Evolutionary conservation across 2,888 invertebrate species (phyloP).

Genomic region (Spisula subtruncata): DNA sequence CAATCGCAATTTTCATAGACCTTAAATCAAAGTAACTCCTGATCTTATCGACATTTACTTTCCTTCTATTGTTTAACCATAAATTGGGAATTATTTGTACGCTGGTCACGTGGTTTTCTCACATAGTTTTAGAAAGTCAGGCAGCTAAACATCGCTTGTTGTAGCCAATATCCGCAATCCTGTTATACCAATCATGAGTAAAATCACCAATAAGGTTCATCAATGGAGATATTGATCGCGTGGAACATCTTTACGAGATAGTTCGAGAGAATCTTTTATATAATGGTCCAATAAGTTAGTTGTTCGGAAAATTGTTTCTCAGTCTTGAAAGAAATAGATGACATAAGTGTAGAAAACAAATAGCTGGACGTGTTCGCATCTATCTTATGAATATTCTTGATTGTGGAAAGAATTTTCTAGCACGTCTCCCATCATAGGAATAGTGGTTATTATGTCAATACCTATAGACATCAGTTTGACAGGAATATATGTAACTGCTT

Average conservation of each 20-base stretch:
- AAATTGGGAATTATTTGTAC: constrained; percentile 26
- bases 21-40: neutral
- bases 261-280: constrained; percentile 8
- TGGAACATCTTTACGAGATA: neutral
- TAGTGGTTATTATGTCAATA: neutral
- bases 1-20: constrained; percentile 19
- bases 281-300: constrained; percentile 29
- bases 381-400: neutral
- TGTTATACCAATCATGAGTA: constrained; percentile 15
- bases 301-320: constrained; percentile 22
- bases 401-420: constrained; percentile 10
- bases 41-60: neutral
- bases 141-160: constrained; percentile 29
- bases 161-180: constrained; percentile 38
- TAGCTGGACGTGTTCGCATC: neutral
- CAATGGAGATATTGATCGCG: constrained; percentile 37
- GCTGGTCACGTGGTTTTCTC: constrained; percentile 28
- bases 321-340: constrained; percentile 15
- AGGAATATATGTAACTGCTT: neutral
- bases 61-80: constrained; percentile 23
- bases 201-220: constrained; percentile 32
- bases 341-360: constrained; percentile 10
- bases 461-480: neutral
- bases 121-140: neutral
- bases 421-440: neutral